phyloP scores from a whole-genome alignment of 53 echinoderm and acorn worm genomes.

The Patiria pectinifera region DNA sequence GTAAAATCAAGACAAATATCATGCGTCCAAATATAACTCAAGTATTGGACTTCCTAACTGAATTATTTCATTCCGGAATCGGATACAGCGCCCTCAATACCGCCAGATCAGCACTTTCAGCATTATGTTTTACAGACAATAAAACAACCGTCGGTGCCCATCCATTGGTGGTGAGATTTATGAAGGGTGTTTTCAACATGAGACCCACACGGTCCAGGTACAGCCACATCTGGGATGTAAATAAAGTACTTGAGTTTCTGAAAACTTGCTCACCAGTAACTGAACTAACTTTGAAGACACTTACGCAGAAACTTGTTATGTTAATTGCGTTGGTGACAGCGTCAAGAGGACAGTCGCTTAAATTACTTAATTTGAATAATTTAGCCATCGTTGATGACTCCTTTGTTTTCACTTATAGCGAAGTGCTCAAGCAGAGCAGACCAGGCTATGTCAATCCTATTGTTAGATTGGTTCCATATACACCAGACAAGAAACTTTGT shows the following conservation, averaged over 20 bases:
- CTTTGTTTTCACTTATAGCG: conserved; percentile 32
- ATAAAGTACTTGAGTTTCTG: conserved; percentile 21
- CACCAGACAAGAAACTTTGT: too few species aligned
- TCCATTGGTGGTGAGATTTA: conserved; percentile 48
- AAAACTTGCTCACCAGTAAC: conserved; percentile 38
- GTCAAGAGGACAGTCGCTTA: conserved; percentile 49
- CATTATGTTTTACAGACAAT: conserved; percentile 16
- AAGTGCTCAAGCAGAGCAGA: conserved; percentile 62
- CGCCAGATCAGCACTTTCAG: conserved; percentile 60
- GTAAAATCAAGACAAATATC: conserved; percentile 19
- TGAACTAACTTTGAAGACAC: conserved; percentile 43
- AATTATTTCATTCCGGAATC: conserved; percentile 49
- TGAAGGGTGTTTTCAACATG: conserved; percentile 53
- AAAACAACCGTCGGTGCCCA: conserved; percentile 37
- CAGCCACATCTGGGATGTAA: conserved; percentile 40
- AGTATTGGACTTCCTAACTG: conserved; percentile 51
- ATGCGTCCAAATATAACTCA: conserved; percentile 11
- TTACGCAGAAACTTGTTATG: conserved; percentile 43
- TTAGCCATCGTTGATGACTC: conserved; percentile 3
- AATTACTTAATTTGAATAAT: conserved; percentile 24
- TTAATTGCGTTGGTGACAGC: conserved; percentile 51
- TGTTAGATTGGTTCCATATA: conserved; percentile 6
- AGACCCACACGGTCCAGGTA: conserved; percentile 58
- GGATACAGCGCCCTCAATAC: conserved; percentile 67
- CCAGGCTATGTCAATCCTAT: conserved; percentile 42